These are phyloP conservation scores for Pharmacophagus antenor DNA, from an alignment of 2,888 invertebrate genomes.

Conservation along the genomic window DNA sequence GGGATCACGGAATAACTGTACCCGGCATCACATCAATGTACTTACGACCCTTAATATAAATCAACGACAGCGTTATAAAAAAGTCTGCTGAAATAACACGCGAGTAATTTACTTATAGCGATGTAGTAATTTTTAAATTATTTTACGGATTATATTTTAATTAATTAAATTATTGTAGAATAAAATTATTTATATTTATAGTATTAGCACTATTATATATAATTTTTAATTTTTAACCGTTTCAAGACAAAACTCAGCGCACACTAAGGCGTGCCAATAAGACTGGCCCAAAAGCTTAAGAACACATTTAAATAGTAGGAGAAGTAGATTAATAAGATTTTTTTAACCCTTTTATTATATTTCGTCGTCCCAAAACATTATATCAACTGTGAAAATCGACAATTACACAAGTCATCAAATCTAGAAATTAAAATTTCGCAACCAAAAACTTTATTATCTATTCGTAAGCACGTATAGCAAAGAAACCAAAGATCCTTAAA, in stretches of 20 bases:
- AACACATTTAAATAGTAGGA: too few relatives aligned
- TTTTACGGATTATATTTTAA: not conserved
- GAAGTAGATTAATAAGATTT: too few relatives aligned
- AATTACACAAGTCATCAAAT: not conserved
- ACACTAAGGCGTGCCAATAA: too few relatives aligned
- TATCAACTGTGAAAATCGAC: too few relatives aligned
- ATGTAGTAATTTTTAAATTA: not conserved
- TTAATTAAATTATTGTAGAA: not conserved
- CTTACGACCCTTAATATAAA: constrained; percentile 51
- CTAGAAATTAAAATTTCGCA: not conserved
- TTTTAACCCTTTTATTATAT: too few relatives aligned
- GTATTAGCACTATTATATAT: too few relatives aligned
- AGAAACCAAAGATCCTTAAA: constrained; percentile 45
- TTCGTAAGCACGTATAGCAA: constrained; percentile 31
- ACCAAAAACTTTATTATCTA: not conserved
- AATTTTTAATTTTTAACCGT: too few relatives aligned
- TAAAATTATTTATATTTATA: too few relatives aligned
- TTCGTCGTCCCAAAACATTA: too few relatives aligned
- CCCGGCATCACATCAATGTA: constrained; percentile 49
- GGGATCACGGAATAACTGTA: constrained; percentile 71
- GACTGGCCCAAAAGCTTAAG: too few relatives aligned
- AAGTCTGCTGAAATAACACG: constrained; percentile 28
- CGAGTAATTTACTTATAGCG: not conserved
- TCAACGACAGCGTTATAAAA: constrained; percentile 39
- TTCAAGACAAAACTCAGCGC: too few relatives aligned